These are phyloP conservation scores for Panopea generosa DNA, from an alignment of 2,888 invertebrate genomes.

Conservation along the genomic window DNA sequence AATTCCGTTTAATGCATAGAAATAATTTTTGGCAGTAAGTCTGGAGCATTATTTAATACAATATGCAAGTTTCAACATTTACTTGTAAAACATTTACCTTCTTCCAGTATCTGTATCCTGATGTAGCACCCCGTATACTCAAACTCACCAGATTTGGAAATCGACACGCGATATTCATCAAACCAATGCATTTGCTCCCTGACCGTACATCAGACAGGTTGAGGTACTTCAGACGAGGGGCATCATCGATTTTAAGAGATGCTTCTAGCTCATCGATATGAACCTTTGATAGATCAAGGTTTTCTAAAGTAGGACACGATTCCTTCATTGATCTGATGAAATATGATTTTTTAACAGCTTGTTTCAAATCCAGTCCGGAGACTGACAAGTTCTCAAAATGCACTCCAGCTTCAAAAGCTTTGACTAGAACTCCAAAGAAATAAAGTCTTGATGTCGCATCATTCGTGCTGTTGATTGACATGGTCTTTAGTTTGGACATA, in stretches of 20 bases:
- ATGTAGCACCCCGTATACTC: slow-evolving; percentile 74
- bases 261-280: slow-evolving; percentile 56
- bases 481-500: slow-evolving; percentile 73
- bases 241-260: slow-evolving; percentile 54
- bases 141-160: slow-evolving; percentile 79
- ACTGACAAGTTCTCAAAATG: slow-evolving; percentile 57
- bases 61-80: too few relatives aligned
- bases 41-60: too few relatives aligned
- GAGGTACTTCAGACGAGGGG: slow-evolving; percentile 70
- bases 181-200: slow-evolving; percentile 70
- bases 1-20: too few relatives aligned
- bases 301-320: slow-evolving; percentile 69
- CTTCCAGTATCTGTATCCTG: slow-evolving; percentile 49
- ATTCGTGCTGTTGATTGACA: slow-evolving; percentile 80
- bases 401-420: slow-evolving; percentile 70
- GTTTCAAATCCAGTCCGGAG: slow-evolving; percentile 53
- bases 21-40: too few relatives aligned
- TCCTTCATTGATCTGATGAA: slow-evolving; percentile 52
- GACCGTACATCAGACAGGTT: slow-evolving; percentile 77
- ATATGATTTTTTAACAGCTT: slow-evolving; percentile 56
- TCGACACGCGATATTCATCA: slow-evolving; percentile 72
- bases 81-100: slow-evolving; percentile 46
- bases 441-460: slow-evolving; percentile 83
- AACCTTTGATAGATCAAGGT: slow-evolving; percentile 69
- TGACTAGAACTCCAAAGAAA: slow-evolving; percentile 81